Base-by-base conservation (phyloP, 2,797 vertebrate genomes). In the Lagorchestes hirsutus region DNA sequence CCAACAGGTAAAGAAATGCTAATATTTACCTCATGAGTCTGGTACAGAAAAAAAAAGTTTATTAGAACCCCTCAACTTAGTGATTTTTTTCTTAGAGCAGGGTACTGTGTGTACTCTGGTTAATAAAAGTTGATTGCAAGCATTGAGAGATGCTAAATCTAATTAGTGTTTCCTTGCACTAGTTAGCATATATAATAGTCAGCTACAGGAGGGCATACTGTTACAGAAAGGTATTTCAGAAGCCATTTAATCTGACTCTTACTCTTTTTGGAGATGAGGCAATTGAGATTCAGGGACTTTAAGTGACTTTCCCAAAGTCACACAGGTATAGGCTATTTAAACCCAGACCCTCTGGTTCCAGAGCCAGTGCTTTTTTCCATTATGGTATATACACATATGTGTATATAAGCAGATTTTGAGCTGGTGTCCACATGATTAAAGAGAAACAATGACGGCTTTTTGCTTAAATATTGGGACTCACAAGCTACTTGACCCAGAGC, bases 391-490 rank as follows among this genome's bases (percentile, higher is more conserved):
- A 40, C 62, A 29, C 54, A 56, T 27, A 18, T 40, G 46, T 34
- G 34, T n/a, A 4, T 87, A 82, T 24, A 90, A 62, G 82, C 12
- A 58, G 54, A 90, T 92, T 46, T 96, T 27, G 22, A 57, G 31
- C 62, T 59, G n/a, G 90, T 54, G 5, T 55, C 59, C 90, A 90
- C 34, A 13, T 58, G 52, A 56, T 90, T 27, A 87, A 59, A 16
- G 74, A 93, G 12, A 62, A 55, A 31, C 55, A 46, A 93, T 40
- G 34, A 93, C 90, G 82, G 54, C 54, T 59, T 90, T 95, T 94
- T 97, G 93, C 87, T 93, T 96, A 95, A 97, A 67, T 95, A 93
- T 87, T 74, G 95, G 74, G 95, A 91, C 92, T 40, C 62, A 8
- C 92, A 82, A 94, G 52, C 52, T 94, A 95, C 74, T 93, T 82